A percentile compares a stretch with the other conserved stretches of the same genome.
These are phyloP conservation scores for Orthosia gothica DNA, from an alignment of 2,888 invertebrate species.

Conservation along the genomic window DNA sequence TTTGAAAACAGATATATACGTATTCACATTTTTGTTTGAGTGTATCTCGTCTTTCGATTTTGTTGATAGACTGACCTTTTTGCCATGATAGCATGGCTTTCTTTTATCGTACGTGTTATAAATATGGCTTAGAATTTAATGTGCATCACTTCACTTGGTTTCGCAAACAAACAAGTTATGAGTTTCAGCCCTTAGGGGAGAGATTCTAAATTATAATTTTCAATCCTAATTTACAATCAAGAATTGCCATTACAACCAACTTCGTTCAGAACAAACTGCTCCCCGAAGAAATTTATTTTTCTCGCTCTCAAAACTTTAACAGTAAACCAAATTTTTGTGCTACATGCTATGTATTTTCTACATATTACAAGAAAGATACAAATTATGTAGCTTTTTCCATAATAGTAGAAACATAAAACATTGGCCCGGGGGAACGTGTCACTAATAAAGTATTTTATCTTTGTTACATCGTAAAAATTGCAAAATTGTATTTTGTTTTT, in stretches of 20 bases:
- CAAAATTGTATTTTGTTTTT: conserved; percentile 59
- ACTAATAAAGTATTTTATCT: conserved; percentile 60
- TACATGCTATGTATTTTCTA: conserved; percentile 36
- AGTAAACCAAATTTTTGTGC: conserved; percentile 24
- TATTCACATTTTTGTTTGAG: not conserved
- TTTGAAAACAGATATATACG: not conserved
- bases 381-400: conserved; percentile 43
- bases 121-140: not conserved
- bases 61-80: not conserved
- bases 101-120: too few species aligned
- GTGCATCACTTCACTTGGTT: not conserved
- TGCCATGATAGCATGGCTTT: too few species aligned
- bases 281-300: conserved; percentile 40
- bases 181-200: not conserved
- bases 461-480: conserved; percentile 56
- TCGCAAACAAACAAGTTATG: not conserved
- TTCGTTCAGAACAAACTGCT: conserved; percentile 38
- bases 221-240: conserved; percentile 18
- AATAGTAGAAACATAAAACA: conserved; percentile 49
- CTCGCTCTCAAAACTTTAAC: conserved; percentile 23
- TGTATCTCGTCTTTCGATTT: not conserved
- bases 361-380: conserved; percentile 42
- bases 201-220: conserved; percentile 25
- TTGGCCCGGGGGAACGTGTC: conserved; percentile 40
- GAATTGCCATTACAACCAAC: conserved; percentile 18